Percentiles rank a stretch among this genome's conserved stretches.
Evolutionary conservation across 1,140 invertebrate genomes (phyloP).

Genomic region (Phortica variegata): DNA sequence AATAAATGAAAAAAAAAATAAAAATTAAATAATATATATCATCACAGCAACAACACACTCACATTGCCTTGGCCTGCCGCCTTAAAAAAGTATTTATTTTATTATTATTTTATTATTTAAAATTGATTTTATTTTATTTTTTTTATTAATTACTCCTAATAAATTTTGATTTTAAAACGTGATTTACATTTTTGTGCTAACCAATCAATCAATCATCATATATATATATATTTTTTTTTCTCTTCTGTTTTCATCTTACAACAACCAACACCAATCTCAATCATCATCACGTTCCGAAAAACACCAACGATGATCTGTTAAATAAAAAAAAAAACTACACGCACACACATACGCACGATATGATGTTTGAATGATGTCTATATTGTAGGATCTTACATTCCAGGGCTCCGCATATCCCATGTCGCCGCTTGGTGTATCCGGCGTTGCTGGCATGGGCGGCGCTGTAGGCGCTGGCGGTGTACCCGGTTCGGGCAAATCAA

Average conservation of each 20-base stretch:
- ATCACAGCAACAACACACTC: too few relatives aligned
- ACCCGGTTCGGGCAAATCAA: constrained; percentile 68
- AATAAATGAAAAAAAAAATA: too few relatives aligned
- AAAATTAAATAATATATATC: too few relatives aligned
- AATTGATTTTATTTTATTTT: neutral
- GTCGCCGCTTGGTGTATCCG: constrained; percentile 40
- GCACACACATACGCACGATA: too few relatives aligned
- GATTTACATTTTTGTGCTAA: too few relatives aligned
- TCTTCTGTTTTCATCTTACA: constrained; percentile 19
- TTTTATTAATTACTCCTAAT: constrained; percentile 13
- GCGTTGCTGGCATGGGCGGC: constrained; percentile 35
- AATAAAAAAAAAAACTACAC: too few relatives aligned
- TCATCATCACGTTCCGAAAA: neutral
- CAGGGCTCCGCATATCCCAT: constrained; percentile 53
- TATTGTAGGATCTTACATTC: constrained; percentile 58
- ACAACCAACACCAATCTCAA: constrained; percentile 13
- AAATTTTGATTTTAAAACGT: too few relatives aligned
- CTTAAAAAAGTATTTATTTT: too few relatives aligned
- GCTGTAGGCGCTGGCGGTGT: constrained; percentile 37
- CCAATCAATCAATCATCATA: too few relatives aligned
- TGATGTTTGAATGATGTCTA: too few relatives aligned
- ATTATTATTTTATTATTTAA: too few relatives aligned
- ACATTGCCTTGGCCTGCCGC: too few relatives aligned
- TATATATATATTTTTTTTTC: constrained; percentile 20
- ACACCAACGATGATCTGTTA: constrained; percentile 17